phyloP scores from a whole-genome alignment of 1,140 invertebrate genomes.

The Zaprionus gabonicus region DNA sequence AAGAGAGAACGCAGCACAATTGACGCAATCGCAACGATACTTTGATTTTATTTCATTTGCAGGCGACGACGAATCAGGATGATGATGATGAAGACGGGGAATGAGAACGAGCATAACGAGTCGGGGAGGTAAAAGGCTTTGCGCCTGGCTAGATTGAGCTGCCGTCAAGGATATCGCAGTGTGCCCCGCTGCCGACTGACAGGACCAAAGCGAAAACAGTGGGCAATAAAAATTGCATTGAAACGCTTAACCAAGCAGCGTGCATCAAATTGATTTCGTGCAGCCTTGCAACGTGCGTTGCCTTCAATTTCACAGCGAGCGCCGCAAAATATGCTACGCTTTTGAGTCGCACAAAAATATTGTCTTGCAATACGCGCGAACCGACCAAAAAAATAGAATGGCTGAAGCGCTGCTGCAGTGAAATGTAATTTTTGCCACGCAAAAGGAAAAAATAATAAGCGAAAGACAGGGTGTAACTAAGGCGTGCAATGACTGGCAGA shows the following conservation, averaged over 20 bases:
- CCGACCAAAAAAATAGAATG: conserved; percentile 26
- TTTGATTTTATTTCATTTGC: conserved; percentile 82
- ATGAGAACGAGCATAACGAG: not conserved
- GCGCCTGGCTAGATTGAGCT: not conserved
- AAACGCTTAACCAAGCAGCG: conserved; percentile 80
- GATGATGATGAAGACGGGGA: conserved; percentile 16
- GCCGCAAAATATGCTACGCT: conserved; percentile 69
- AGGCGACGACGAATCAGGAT: conserved; percentile 34
- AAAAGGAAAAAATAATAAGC: conserved; percentile 27
- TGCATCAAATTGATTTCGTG: conserved; percentile 80
- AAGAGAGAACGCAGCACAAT: conserved; percentile 48
- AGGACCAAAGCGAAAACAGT: conserved; percentile 68
- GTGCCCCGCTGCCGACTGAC: conserved; percentile 38
- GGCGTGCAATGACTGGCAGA: not conserved
- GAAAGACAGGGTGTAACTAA: not conserved
- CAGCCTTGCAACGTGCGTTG: conserved; percentile 26
- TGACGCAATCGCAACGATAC: conserved; percentile 79
- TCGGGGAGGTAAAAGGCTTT: too few species aligned
- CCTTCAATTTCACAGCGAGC: conserved; percentile 21
- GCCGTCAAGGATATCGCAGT: not conserved
- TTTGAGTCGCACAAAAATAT: conserved; percentile 73
- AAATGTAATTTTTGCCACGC: conserved; percentile 70
- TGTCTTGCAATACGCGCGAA: conserved; percentile 67
- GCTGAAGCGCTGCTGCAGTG: conserved; percentile 19
- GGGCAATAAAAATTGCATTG: conserved; percentile 82